phyloP scores from a whole-genome alignment of 2,888 invertebrate genomes.

The Apotomis capreana region DNA sequence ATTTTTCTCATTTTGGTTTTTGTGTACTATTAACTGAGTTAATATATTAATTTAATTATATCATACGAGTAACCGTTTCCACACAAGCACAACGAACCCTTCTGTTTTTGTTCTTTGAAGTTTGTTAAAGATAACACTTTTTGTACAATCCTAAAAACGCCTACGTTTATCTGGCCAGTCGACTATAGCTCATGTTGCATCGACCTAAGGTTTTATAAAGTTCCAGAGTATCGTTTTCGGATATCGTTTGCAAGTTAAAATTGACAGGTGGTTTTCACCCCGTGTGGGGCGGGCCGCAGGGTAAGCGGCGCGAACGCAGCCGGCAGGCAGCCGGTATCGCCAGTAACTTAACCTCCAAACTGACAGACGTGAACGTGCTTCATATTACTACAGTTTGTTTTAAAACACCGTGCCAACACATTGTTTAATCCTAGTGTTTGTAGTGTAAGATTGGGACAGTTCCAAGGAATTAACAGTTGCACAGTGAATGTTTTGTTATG shows the following conservation, averaged over 20 bases:
- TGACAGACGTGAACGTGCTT: conserved; percentile 80
- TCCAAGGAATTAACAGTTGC: conserved; percentile 52
- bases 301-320: conserved; percentile 70
- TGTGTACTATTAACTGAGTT: not conserved
- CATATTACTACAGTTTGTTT: conserved; percentile 71
- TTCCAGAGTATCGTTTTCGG: not conserved
- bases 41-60: not conserved
- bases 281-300: conserved; percentile 60
- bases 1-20: too few species aligned
- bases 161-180: not conserved
- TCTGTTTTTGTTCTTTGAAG: conserved; percentile 12
- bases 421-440: conserved; percentile 27
- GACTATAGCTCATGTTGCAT: conserved; percentile 8
- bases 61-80: not conserved
- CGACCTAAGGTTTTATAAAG: not conserved
- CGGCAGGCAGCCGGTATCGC: conserved; percentile 77
- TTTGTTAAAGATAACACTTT: conserved; percentile 16
- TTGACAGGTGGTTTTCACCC: conserved; percentile 53
- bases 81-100: not conserved
- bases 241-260: conserved; percentile 6
- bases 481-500: conserved; percentile 50
- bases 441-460: conserved; percentile 7
- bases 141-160: conserved; percentile 5
- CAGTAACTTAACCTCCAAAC: conserved; percentile 82
- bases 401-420: conserved; percentile 51